Conservation (phyloP, 92 coral and sea anemone genomes). For the Bergia puertoricense region DNA sequence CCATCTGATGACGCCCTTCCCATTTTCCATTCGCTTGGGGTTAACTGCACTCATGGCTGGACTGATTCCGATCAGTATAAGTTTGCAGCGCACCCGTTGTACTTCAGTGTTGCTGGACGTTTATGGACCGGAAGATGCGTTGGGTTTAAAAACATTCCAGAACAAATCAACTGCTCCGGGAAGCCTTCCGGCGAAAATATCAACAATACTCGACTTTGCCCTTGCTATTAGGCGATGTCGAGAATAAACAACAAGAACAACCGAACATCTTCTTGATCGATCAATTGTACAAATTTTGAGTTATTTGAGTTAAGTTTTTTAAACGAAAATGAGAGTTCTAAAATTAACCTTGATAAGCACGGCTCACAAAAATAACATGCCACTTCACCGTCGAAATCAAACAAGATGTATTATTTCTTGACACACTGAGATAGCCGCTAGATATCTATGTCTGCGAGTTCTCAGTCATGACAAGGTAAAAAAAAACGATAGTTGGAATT, state of each 20-base stretch:
- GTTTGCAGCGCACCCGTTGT: neutral
- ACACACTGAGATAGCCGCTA: too few species aligned
- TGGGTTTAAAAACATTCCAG: slow-evolving; percentile 22
- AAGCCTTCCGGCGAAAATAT: neutral
- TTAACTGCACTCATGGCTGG: neutral
- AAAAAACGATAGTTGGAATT: too few species aligned
- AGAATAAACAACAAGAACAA: neutral
- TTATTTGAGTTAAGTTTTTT: too few species aligned
- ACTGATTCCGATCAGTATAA: neutral
- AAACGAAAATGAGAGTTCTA: too few species aligned
- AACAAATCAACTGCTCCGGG: neutral
- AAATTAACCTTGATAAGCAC: too few species aligned
- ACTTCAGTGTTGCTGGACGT: neutral
- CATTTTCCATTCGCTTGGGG: slow-evolving; percentile 14
- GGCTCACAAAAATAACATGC: too few species aligned
- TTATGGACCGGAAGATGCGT: neutral
- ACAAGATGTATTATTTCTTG: too few species aligned
- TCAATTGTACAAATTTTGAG: too few species aligned
- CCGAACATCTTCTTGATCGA: neutral
- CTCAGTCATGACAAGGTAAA: too few species aligned
- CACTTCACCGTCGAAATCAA: too few species aligned
- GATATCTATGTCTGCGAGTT: too few species aligned
- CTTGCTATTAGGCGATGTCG: neutral
- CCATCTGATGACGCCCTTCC: neutral
- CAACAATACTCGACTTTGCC: slow-evolving; percentile 16